Evolutionary conservation across 2,797 vertebrate species (phyloP), one percentile per base, ranked within the genome.

Genomic region (Alcedo quadribrachys): DNA sequence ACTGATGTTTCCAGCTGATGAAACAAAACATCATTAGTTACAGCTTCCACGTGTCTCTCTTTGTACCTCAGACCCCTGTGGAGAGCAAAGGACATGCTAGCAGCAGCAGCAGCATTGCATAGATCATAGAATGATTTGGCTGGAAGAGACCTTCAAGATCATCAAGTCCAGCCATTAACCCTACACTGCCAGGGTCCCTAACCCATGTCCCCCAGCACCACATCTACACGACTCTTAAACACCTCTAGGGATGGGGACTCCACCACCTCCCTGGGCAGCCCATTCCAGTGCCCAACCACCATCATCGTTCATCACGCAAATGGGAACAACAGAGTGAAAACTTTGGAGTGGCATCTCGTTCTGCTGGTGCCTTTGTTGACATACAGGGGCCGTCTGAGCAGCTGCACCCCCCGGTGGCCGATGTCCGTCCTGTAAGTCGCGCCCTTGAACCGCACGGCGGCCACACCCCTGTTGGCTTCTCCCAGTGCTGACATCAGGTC

Each of bases 401-500:
- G 97, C 42, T 88, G 85, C 61, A 98, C 94, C 78, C 98, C 98
- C 6, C 95, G 95, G 85, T 98, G 98, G 46, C 97, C 98, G 8
- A 98, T 98, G 95, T 99, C 98, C 2, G 92, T 97, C 33, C 98
- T 97, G 92, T 97, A 98, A 22, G 97, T 97, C 2, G 98, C 98
- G 3, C 97, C 98, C 1, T 97, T 97, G 95, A 99, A 99, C 42
- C 84, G 96, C 16, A 99, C 87, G 12, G 96, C 86, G 0, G 97
- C 97, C 73, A 98, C 96, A 0, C 98, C 98, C 46, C 61, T 96
- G 93, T 98, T 98, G 93, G 98, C 98, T 2, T 97, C 95, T 85
- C 90, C 94, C 92, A 99, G 90, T 3, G 98, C 98, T 12, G 75
- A 70, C 75, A 97, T 94, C 70, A 99, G 90, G 25, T 98, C 97